These are phyloP conservation scores for Hydrolagus colliei DNA, from an alignment of 2,797 vertebrate species.

Conservation along the genomic window DNA sequence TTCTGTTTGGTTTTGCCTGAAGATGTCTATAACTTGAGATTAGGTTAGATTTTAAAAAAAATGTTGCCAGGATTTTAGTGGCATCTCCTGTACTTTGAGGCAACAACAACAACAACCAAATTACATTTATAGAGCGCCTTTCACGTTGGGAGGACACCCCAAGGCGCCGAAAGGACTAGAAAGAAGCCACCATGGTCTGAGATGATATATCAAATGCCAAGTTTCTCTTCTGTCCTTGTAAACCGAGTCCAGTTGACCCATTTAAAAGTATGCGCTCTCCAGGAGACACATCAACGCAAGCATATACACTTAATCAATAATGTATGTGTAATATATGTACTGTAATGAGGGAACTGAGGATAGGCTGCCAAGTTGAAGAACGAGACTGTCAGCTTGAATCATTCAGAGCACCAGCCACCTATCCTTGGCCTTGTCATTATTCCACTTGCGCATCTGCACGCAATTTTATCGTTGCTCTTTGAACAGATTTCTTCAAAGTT, in stretches of 20 bases:
- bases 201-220: not conserved
- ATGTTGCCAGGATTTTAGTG: too few species aligned
- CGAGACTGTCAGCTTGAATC: not conserved
- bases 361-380: not conserved
- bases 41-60: too few species aligned
- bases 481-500: not conserved
- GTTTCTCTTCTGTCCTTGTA: not conserved
- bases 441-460: not conserved
- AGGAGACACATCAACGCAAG: not conserved
- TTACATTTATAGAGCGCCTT: too few species aligned
- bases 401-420: not conserved
- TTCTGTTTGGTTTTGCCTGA: too few species aligned
- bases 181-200: not conserved
- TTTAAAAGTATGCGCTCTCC: not conserved
- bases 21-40: too few species aligned
- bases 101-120: too few species aligned
- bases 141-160: too few species aligned
- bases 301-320: constrained; percentile 1
- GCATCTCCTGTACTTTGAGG: too few species aligned
- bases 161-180: too few species aligned
- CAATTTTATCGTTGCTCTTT: not conserved
- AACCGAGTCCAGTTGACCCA: not conserved
- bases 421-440: not conserved
- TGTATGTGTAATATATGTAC: not conserved
- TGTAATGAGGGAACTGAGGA: not conserved